Percentiles rank a stretch among this genome's conserved stretches.
These are phyloP conservation scores for Pantherophis guttatus DNA, from an alignment of 2,113 vertebrate species.

Conservation along the genomic window DNA sequence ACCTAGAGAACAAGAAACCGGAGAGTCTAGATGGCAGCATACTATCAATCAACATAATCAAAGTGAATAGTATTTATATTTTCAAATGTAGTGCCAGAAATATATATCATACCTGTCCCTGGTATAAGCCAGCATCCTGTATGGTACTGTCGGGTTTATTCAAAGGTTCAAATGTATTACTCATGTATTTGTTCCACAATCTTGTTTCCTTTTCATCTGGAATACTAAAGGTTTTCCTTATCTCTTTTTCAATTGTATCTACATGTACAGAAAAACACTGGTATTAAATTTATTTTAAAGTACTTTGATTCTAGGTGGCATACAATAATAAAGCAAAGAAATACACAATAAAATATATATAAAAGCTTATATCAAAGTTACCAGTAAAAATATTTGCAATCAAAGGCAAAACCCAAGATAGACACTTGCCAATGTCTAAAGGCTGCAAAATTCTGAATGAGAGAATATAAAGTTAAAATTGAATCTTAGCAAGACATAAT, in stretches of 20 bases:
- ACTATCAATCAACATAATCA: background rate
- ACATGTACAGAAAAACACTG: conserved; percentile 45
- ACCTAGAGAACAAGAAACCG: background rate
- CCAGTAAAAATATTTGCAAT: background rate
- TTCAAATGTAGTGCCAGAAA: background rate
- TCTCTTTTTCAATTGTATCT: conserved; percentile 98
- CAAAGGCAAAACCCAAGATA: background rate
- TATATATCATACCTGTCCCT: conserved; percentile 87
- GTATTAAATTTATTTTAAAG: background rate
- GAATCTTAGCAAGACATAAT: background rate
- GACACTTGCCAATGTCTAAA: background rate
- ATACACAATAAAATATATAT: background rate
- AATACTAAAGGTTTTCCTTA: conserved; percentile 97
- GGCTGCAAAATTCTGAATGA: background rate
- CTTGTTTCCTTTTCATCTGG: conserved; percentile 94
- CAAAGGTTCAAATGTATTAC: conserved; percentile 97
- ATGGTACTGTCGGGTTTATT: conserved; percentile 98
- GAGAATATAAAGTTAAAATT: background rate
- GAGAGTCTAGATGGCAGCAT: background rate
- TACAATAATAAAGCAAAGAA: background rate
- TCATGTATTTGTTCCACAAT: conserved; percentile 99
- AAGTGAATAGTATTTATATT: background rate
- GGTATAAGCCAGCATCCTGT: conserved; percentile 96
- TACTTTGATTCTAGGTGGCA: background rate
- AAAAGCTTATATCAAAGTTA: background rate